Percentiles rank a stretch among this genome's conserved stretches.
Evolutionary conservation across 2,888 invertebrate genomes (phyloP).

Genomic region (Drosophila buzzatii): DNA sequence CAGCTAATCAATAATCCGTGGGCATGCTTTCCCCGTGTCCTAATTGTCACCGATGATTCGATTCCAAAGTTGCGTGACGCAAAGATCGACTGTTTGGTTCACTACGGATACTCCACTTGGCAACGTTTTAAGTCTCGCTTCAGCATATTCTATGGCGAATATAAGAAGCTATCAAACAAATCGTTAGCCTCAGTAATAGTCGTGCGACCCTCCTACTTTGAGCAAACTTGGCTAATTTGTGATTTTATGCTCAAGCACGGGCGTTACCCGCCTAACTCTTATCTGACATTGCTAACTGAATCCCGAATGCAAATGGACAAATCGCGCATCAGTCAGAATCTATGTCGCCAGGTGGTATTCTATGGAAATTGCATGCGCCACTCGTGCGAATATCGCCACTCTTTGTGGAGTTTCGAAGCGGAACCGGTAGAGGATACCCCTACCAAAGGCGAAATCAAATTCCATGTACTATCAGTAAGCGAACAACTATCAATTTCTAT

Average conservation of each 20-base stretch:
- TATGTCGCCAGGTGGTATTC: slow-evolving; percentile 18
- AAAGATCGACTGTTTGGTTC: slow-evolving; percentile 35
- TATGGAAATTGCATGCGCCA: slow-evolving; percentile 50
- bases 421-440: not conserved
- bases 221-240: slow-evolving; percentile 34
- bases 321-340: no score
- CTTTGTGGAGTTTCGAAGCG: slow-evolving; percentile 14
- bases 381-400: slow-evolving; percentile 42
- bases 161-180: not conserved
- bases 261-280: not conserved
- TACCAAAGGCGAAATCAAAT: slow-evolving; percentile 18
- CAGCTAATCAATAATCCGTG: accelerated
- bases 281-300: slow-evolving; percentile 16
- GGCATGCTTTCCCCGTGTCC: not conserved
- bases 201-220: not conserved
- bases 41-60: slow-evolving; percentile 34
- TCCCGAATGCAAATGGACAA: no score
- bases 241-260: slow-evolving; percentile 47
- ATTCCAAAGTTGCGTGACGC: slow-evolving; percentile 15
- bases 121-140: slow-evolving; percentile 40
- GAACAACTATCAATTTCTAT: not conserved
- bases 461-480: slow-evolving; percentile 45
- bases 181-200: not conserved
- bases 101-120: slow-evolving; percentile 39
- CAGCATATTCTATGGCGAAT: slow-evolving; percentile 1